Percentiles rank a stretch among this genome's conserved stretches.
Conservation (phyloP, 2,888 invertebrate genomes). For the Acanthococcus lagerstroemiae region DNA sequence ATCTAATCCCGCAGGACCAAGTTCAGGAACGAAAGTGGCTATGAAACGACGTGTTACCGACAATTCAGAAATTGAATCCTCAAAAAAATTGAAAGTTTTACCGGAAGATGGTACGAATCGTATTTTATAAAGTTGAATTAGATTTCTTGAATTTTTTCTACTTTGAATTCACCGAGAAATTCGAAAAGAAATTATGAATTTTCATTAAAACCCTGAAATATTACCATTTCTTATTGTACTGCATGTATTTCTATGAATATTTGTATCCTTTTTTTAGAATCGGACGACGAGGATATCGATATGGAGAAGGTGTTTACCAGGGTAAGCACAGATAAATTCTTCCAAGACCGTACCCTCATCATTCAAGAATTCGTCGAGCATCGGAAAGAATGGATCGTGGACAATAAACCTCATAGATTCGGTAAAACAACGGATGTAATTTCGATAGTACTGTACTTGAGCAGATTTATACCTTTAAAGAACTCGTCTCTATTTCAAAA, state of each 20-base stretch:
- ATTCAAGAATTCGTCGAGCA: not conserved
- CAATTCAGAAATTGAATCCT: not conserved
- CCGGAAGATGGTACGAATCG: conserved; percentile 2
- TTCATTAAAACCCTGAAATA: not conserved
- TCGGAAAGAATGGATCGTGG: not conserved
- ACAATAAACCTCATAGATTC: conserved; percentile 2
- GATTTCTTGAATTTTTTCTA: conserved; percentile 4
- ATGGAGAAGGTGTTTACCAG: not conserved
- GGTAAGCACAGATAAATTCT: not conserved
- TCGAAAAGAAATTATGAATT: conserved; percentile 3
- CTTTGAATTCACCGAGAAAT: not conserved
- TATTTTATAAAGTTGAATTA: not conserved
- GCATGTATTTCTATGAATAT: conserved; percentile 2
- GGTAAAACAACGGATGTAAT: not conserved
- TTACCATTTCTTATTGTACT: conserved; percentile 2
- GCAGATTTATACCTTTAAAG: not conserved
- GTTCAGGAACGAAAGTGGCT: conserved; percentile 3
- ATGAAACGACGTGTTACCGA: conserved; percentile 4
- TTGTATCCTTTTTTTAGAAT: conserved; percentile 4
- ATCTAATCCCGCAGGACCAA: not conserved
- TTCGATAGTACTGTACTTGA: not conserved
- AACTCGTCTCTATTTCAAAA: not conserved
- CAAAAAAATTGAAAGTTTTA: conserved; percentile 2
- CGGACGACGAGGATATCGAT: not conserved
- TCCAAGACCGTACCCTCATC: not conserved